Base-by-base conservation (phyloP, 2,888 invertebrate genomes). In the Disparrhopalites patrizii region DNA sequence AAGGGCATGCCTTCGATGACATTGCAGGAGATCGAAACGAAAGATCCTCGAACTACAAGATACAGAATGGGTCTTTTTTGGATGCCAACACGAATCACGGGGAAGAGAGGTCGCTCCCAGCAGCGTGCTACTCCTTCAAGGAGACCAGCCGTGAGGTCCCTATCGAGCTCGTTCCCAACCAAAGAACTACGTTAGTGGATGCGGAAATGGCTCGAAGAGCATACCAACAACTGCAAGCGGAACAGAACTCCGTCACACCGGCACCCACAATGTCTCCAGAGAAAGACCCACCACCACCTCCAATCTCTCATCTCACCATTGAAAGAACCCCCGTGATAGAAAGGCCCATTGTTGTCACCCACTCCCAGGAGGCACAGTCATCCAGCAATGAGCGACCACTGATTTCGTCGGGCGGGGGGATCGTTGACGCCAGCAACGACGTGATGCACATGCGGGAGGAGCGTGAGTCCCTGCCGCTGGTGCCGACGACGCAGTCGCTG, bases 121-220 rank as follows among this genome's bases (percentile, higher is more conserved):
- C 18, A 28, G 50, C 3, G 1, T 30, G 47, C 18, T 60, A 47
- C 30, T 20, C 60, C 5, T 47, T 60, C 31, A 60, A 60, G 23
- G 60, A 60, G 20, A 38, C 15, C 10, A 23, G 25, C 20, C 55
- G 33, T 23, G 58, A 40, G 30, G 8, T 58, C 40, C 58, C 58
- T 7, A 58, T 58, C 30, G 40, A 58, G 30, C 27, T 43, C 10
- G 31, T 58, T n/a, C 58, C 43, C n/a, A 58, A 58, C 30, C 57
- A 40, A 4, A 52, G 20, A 1, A 52, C 51, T 2, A 25, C 52
- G 10, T 27, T 51, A 2, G 50, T 61, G 7, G 51, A 61, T 51
- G 18, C 31, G 1, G 61, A 61, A 13, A 28, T 61, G 25, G 61
- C 61, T 13, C 23, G 51, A 33, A 33, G 51, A 36, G 61, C 61